Percentiles rank a stretch among this genome's conserved stretches.
phyloP scores from a whole-genome alignment of 2,797 vertebrate genomes.

The Knipowitschia caucasica region DNA sequence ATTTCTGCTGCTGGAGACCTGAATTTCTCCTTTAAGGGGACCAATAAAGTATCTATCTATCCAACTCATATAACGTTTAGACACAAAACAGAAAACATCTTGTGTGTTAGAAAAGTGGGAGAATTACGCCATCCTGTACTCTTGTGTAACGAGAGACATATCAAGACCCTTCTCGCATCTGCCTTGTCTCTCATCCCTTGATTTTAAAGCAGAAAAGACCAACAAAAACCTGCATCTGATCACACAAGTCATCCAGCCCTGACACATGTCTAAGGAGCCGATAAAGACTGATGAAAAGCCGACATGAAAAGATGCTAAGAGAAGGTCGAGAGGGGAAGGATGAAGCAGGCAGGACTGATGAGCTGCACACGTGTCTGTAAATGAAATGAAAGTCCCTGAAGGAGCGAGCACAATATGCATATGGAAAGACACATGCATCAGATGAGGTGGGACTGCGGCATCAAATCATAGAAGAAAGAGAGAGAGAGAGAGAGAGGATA shows the following conservation, averaged over 20 bases:
- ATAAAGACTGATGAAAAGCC: conserved; percentile 57
- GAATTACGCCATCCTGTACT: too few relatives aligned
- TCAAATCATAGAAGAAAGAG: conserved; percentile 9
- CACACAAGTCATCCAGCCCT: conserved; percentile 38
- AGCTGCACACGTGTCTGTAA: not conserved
- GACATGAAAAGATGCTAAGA: conserved; percentile 46
- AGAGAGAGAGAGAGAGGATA: too few relatives aligned
- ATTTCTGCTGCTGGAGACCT: too few relatives aligned
- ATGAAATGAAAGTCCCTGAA: conserved; percentile 20
- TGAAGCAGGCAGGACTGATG: conserved; percentile 3
- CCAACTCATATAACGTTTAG: too few relatives aligned
- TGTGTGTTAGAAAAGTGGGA: too few relatives aligned
- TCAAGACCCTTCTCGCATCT: conserved; percentile 38
- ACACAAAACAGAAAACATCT: too few relatives aligned
- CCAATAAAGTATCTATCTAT: too few relatives aligned
- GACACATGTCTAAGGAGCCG: conserved; percentile 47
- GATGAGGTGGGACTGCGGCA: conserved; percentile 11
- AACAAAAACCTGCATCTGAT: conserved; percentile 44
- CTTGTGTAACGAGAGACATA: too few relatives aligned
- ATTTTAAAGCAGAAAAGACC: conserved; percentile 44
- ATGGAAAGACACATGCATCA: conserved; percentile 19
- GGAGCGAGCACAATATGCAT: conserved; percentile 16
- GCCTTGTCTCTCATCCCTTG: conserved; percentile 22
- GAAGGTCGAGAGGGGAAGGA: conserved; percentile 24
- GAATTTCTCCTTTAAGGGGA: too few relatives aligned